Conservation (phyloP, 2,113 vertebrate genomes). For the Uria lomvia region DNA sequence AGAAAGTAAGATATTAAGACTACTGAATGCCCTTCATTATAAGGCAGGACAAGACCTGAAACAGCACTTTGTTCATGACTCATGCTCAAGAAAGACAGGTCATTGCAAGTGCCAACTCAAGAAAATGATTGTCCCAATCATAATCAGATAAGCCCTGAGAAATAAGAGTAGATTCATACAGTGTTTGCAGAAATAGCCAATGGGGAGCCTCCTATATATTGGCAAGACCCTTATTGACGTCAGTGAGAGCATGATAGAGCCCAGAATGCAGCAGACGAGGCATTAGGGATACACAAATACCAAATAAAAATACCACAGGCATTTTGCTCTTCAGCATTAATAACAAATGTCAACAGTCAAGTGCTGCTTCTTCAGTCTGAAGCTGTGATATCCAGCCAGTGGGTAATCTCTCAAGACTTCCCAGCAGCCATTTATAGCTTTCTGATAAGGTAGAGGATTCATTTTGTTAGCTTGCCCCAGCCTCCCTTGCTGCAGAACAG, state of each 20-base stretch:
- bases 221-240: neutral
- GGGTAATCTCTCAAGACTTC: conserved; percentile 26
- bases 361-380: conserved; percentile 3
- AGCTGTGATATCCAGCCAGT: neutral
- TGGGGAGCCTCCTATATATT: conserved; percentile 1
- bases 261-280: neutral
- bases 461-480: neutral
- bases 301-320: conserved; percentile 49
- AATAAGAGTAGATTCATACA: conserved; percentile 3
- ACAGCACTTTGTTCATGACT: neutral
- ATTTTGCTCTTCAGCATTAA: conserved; percentile 40
- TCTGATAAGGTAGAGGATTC: conserved; percentile 4
- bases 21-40: neutral
- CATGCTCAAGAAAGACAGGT: neutral
- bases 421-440: conserved; percentile 3
- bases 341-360: conserved; percentile 51
- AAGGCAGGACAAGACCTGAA: neutral
- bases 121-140: neutral
- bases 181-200: conserved; percentile 9
- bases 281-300: conserved; percentile 50
- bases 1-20: conserved; percentile 2
- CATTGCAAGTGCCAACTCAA: neutral
- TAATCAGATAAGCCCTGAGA: conserved; percentile 23
- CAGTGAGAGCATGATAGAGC: neutral
- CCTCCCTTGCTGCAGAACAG: neutral